Base-by-base conservation (phyloP, 2,888 invertebrate species). In the Calameuta pallipes region DNA sequence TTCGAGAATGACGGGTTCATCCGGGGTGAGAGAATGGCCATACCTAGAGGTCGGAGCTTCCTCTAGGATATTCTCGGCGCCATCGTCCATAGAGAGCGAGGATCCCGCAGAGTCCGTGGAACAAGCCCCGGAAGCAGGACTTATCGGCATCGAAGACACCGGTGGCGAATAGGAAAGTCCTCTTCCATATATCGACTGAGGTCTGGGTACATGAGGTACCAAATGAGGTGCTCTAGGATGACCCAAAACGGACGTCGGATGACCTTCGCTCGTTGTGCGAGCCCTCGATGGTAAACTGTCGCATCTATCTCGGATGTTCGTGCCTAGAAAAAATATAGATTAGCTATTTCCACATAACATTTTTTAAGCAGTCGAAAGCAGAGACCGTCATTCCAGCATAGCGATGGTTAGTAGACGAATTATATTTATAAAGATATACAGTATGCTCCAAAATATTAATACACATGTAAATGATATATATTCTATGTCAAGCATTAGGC, bases 241-340 rank as follows among this genome's bases (percentile, higher is more conserved):
- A 71, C 87, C 89, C 35, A 86, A 87, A 85, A 87, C 89, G 83
- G 91, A 85, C 13, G 83, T 56, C 0, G 90, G 89, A 78, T 92
- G 92, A 80, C 94, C 93, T 87, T 95, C 95, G 86, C 94, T 95
- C 73, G 93, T 93, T 23, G 95, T 94, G 69, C 95, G 93, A 69
- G 95, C 94, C 80, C 96, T 93, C 23, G 96, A 94, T 6, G 96
- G 97, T 93, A 97, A 94, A 89, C 96, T 97, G 91, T 97, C 97
- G 90, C 96, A 96, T 79, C 97, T 94, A 85, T 95, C 96, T 75
- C 97, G 93, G 79, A 93, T 84, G n/a, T 87, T 89, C 30, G 91
- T 85, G 84, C 92, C 92, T 92, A 87, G 12, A 87, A 88, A 88
- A 79, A 78, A 70, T 71, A 80, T 36, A 41, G 73, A 41, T 56